Conservation (phyloP, 1,140 invertebrate genomes). For the Potamilus streckersoni region DNA sequence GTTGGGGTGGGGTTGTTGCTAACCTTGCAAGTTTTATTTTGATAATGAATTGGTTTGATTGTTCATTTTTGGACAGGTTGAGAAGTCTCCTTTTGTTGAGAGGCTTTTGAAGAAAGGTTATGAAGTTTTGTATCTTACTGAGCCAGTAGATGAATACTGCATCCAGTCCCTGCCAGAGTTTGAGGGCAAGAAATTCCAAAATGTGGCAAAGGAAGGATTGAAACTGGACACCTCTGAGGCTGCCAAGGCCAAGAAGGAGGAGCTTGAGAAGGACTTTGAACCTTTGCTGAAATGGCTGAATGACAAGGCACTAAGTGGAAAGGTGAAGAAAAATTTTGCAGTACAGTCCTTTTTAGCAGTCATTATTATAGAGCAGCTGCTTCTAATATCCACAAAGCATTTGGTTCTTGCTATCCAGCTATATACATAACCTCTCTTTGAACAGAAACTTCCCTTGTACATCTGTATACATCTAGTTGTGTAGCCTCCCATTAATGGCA, state of each 20-base stretch:
- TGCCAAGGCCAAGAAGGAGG: slow-evolving; percentile 85
- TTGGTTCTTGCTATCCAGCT: too few species aligned
- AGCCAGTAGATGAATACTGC: slow-evolving; percentile 98
- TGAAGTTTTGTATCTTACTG: slow-evolving; percentile 95
- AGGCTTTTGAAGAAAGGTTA: slow-evolving; percentile 92
- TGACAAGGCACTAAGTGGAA: slow-evolving; percentile 84
- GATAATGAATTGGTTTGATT: too few species aligned
- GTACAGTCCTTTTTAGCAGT: not conserved
- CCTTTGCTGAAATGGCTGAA: slow-evolving; percentile 92
- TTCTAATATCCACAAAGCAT: too few species aligned
- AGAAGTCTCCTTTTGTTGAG: slow-evolving; percentile 96
- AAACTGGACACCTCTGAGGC: slow-evolving; percentile 83
- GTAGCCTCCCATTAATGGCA: too few species aligned
- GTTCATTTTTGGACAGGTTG: slow-evolving; percentile 71
- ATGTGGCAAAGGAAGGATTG: slow-evolving; percentile 98
- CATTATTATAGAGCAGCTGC: too few species aligned
- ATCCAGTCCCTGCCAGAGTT: slow-evolving; percentile 98
- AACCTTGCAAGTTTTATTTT: too few species aligned
- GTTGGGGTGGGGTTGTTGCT: too few species aligned
- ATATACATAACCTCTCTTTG: too few species aligned
- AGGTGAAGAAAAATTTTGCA: slow-evolving; percentile 69
- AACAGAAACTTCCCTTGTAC: too few species aligned
- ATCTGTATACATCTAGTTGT: too few species aligned
- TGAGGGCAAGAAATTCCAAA: slow-evolving; percentile 99
- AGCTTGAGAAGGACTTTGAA: slow-evolving; percentile 85